Evolutionary conservation across 2,113 vertebrate species (phyloP), one percentile per base, ranked within the genome.

Genomic region (Romanogobio albipinnatus): DNA sequence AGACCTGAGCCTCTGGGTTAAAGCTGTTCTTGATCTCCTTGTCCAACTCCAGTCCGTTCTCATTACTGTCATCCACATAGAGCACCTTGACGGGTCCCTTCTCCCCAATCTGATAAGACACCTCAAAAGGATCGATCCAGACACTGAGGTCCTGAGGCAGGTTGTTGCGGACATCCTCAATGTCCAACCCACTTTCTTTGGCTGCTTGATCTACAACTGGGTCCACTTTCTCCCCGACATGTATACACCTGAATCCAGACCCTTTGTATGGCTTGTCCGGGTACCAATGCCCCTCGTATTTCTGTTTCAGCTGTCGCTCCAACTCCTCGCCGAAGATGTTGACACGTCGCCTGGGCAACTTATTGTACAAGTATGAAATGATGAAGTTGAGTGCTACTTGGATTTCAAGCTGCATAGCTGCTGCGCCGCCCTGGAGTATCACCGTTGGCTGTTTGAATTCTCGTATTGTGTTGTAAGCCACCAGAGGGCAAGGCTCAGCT

Each of bases 371-470:
- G 95, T 99, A 99, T 0, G 98, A 99, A 95, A 99, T 99, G 92
- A 99, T 98, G 95, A 99, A 99, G 95, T 99, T 99, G 93, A 99
- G 96, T 93, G 98, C 98, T 95, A 99, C 98, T 97, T 99, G 97
- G 95, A 99, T 99, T 97, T 99, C 98, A 96, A 99, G 98, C 97
- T 99, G 98, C 98, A 99, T 99, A 97, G 97, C 96, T 95, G 92
- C 92, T 93, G 93, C 91, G 79, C 89, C 96, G 95, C 92, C 93
- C 94, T 93, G 92, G 93, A 70, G 66, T 86, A 85, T 76, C 49
- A 87, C 85, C 74, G 84, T 81, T 80, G 77, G 83, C 26, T 11
- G 80, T 66, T 86, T 59, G 53, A 59, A 84, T 83, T 76, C 10
- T 80, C 19, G 22, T 93, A 93, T 93, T 91, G 92, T 84, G 59